These are phyloP conservation scores for Rhinolophus ferrumequinum DNA, from an alignment of 2,113 vertebrate species.

Conservation along the genomic window DNA sequence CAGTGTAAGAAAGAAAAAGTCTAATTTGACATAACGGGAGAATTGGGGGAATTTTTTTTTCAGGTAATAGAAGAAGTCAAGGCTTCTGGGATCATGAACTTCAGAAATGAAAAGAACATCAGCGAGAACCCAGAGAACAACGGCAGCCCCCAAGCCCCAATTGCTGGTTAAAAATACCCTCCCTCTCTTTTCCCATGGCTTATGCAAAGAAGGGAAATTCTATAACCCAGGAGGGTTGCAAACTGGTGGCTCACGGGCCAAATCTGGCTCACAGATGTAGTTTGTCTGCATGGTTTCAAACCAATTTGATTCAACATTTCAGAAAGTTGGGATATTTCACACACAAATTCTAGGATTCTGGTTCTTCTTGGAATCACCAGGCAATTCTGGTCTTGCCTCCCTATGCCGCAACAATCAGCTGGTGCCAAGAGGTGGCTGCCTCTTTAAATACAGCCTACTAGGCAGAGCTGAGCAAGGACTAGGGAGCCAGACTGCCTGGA, in stretches of 20 bases:
- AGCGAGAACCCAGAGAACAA: not conserved
- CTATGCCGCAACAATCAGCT: not conserved
- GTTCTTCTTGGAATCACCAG: not conserved
- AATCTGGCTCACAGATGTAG: not conserved
- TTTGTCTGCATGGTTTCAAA: not conserved
- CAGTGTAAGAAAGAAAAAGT: not conserved
- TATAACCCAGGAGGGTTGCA: not conserved
- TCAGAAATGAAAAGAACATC: not conserved
- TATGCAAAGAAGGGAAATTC: conserved; percentile 40
- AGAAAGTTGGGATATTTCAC: not conserved
- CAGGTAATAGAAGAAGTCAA: not conserved
- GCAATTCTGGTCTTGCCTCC: not conserved
- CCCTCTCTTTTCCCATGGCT: not conserved
- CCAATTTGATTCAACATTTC: not conserved
- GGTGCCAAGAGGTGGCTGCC: not conserved
- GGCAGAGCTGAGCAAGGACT: not conserved
- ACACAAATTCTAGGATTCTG: not conserved
- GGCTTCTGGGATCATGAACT: not conserved
- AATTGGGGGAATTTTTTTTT: not conserved
- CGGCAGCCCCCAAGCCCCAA: not conserved
- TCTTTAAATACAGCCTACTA: not conserved
- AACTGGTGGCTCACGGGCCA: not conserved
- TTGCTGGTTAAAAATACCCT: not conserved
- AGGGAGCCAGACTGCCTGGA: not conserved
- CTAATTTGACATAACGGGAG: not conserved